Base-by-base conservation (phyloP, 1,140 invertebrate species). In the Zaprionus camerounensis region DNA sequence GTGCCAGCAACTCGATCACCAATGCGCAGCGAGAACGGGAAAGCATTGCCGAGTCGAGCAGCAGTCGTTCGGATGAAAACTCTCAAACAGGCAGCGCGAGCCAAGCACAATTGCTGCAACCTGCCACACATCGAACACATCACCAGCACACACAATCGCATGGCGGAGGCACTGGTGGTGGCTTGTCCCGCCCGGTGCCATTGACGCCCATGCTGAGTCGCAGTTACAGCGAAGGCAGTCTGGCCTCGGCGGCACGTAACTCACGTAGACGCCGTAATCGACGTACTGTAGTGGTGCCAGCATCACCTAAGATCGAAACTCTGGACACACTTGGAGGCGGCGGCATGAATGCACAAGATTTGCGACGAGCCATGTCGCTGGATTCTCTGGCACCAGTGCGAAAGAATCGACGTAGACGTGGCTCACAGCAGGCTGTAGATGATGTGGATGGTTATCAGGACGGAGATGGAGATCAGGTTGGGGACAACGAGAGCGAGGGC, bases 181-280 rank as follows among this genome's bases (percentile, higher is more conserved):
- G 80, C 6, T 3, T 51, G 46, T 36, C 78, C 0, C 71, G 75
- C 1, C 78, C 80, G 0, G 73, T 86, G 2, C 83, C 93, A 0
- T 79, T 93, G 0, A 91, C 94, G n/a, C 88, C 94, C 4, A 76
- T 91, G 71, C 67, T 93, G 2, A 92, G 86, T 12, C 92, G 94
- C 58, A 94, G 94, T 75, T 93, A 93, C 62, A 95, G 94, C 76
- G 94, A 95, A 72, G 94, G 93, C 3, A 94, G 93, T 62, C 76
- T 94, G 49, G 92, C 92, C 0, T 91, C 92, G 24, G 80, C 91
- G 3, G 82, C 79, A 7, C 70, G 91, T 3, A 93, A 87, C n/a
- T 92, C 91, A 0, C 77, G 91, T 4, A 86, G 81, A 15, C 77
- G 91, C 5, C 63, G 80, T 0, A 51, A 51, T 51, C 83, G 87